These are phyloP conservation scores for Andrena cerasifolii DNA, from an alignment of 1,140 invertebrate genomes.

Conservation along the genomic window DNA sequence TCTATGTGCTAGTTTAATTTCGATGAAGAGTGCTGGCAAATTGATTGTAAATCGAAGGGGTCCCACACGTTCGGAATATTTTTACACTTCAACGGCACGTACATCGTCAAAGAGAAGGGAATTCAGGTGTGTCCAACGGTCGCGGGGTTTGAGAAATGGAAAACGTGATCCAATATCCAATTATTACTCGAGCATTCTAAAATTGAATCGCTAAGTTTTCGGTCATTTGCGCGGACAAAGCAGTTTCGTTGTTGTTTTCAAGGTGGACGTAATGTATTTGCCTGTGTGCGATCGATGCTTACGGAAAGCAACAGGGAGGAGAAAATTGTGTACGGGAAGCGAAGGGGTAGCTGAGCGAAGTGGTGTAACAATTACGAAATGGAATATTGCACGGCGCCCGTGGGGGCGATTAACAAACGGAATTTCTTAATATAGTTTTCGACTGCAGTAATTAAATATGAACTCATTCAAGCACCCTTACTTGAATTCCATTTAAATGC, in stretches of 20 bases:
- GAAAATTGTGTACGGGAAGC: background rate
- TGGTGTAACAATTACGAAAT: slow-evolving; percentile 3
- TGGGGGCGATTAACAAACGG: background rate
- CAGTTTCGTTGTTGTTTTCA: background rate
- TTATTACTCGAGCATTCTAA: too few relatives aligned
- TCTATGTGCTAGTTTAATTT: too few relatives aligned
- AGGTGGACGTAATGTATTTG: background rate
- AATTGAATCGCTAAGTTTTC: background rate
- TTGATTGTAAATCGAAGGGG: too few relatives aligned
- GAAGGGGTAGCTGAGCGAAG: background rate
- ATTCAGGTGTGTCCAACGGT: too few relatives aligned
- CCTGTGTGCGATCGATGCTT: background rate
- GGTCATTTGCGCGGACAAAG: background rate
- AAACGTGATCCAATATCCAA: too few relatives aligned
- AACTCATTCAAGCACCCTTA: background rate
- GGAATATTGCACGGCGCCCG: background rate
- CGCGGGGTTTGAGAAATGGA: too few relatives aligned
- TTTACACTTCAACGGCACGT: too few relatives aligned
- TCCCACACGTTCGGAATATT: too few relatives aligned
- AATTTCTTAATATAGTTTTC: background rate
- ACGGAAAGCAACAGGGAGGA: background rate
- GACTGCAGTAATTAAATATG: background rate
- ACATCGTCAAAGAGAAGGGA: too few relatives aligned
- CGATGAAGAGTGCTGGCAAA: too few relatives aligned
- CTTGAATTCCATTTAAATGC: background rate